Conservation (phyloP, 1,140 invertebrate species). For the Oryctes rhinoceros region DNA sequence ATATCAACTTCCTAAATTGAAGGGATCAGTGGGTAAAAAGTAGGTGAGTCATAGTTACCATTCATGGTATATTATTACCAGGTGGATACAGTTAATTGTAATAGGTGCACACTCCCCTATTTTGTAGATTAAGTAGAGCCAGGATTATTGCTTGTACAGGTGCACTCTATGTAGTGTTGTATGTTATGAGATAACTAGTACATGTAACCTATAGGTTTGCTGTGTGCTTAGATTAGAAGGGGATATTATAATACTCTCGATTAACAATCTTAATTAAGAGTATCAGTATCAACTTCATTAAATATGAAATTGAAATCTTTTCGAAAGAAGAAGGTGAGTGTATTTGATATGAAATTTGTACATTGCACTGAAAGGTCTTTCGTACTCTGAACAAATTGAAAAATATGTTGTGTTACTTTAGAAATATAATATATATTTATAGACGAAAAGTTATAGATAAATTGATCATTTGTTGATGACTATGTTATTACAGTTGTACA, state of each 20-base stretch:
- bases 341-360: neutral
- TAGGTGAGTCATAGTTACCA: constrained; percentile 36
- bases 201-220: neutral
- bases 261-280: constrained; percentile 2
- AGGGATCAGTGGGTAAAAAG: neutral
- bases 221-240: neutral
- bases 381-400: too few relatives aligned
- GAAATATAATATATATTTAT: too few relatives aligned
- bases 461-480: too few relatives aligned
- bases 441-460: too few relatives aligned
- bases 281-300: constrained; percentile 22
- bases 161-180: constrained; percentile 2
- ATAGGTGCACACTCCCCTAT: constrained; percentile 10
- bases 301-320: neutral
- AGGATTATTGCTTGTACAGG: constrained; percentile 34
- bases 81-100: constrained; percentile 47
- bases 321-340: neutral
- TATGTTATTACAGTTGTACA: too few relatives aligned
- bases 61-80: constrained; percentile 45
- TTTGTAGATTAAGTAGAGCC: neutral
- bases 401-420: too few relatives aligned
- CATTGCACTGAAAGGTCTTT: too few relatives aligned
- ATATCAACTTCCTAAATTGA: neutral
- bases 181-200: neutral
- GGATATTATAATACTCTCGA: constrained; percentile 11